Evolutionary conservation across 2,113 vertebrate species (phyloP).

Genomic region (Psephotus haematonotus): DNA sequence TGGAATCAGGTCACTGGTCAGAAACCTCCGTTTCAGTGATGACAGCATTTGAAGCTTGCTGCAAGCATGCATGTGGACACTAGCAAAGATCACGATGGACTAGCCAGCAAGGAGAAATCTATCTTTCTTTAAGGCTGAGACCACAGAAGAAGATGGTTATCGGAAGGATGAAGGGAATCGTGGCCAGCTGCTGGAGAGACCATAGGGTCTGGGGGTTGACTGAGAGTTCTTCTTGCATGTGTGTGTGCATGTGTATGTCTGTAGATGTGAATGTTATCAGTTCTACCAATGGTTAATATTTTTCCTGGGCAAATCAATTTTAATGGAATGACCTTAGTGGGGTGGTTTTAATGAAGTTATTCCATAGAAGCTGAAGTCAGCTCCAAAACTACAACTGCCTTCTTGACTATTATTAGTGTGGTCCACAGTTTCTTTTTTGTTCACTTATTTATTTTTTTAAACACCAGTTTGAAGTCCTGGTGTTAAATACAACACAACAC

Average conservation of each 20-base stretch:
- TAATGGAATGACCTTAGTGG: not conserved
- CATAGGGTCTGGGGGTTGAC: accelerated
- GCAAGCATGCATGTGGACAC: accelerated
- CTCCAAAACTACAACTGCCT: not conserved
- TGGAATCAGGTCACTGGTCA: not conserved
- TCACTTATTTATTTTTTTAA: not conserved
- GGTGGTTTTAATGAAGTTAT: not conserved
- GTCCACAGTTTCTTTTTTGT: not conserved
- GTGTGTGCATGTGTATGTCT: not conserved
- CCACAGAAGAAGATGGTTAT: not conserved
- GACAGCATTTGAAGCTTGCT: not conserved
- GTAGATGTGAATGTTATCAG: not conserved
- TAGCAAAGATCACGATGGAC: not conserved
- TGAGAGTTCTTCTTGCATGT: not conserved
- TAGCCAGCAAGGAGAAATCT: not conserved
- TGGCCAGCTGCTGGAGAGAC: not conserved
- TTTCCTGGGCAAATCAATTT: not conserved
- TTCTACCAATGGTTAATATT: not conserved
- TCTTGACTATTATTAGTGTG: not conserved
- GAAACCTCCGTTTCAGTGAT: accelerated
- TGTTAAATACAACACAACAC: not conserved
- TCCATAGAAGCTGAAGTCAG: not conserved
- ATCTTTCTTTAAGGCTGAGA: not conserved
- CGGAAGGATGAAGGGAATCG: not conserved
- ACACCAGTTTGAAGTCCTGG: not conserved